Evolutionary conservation across 2,888 invertebrate genomes (phyloP), one percentile per base, ranked within the genome.

Genomic region (Acronicta leporina): DNA sequence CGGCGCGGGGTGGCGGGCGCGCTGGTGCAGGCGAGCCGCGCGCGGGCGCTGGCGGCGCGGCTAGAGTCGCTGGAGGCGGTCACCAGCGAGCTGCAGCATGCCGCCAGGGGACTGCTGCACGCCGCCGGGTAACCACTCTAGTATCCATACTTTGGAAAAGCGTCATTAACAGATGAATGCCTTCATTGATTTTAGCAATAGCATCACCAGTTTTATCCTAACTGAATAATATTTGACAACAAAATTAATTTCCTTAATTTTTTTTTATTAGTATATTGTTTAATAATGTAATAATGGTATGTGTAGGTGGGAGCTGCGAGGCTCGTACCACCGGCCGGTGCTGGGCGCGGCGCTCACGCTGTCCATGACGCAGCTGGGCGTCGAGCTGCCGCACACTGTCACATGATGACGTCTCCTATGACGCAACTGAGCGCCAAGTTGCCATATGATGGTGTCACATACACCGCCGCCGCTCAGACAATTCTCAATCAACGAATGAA

Each of bases 291-390:
- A 46, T 38, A 14, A 13, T 5, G 35, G 35, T 27, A 43, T 33
- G 35, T 50, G 49, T 76, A 84, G 88, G 13, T 88, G 85, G 86
- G 68, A 81, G 77, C 63, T 80, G 61, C 83, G 80, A 71, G 85
- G 79, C 54, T 68, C 83, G 50, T 86, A 85, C 76, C 82, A 81
- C 70, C 88, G 89, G 10, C 84, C 81, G 51, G 70, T 88, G 78
- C 55, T 77, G 63, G 86, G 88, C 61, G 79, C 81, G 13, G 87
- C 86, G 71, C 84, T 88, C 10, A 64, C 84, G 75, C 83, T 90
- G 77, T 85, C 83, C 41, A 66, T 89, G 64, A 72, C 80, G 75
- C 83, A 73, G 20, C 78, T 87, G 13, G 63, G 70, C 38, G 49
- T 69, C 0, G 83, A 83, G 52, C 73, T 84, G 72, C 72, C 80